Evolutionary conservation across 2,888 invertebrate species (phyloP).

Genomic region (Cosmia trapezina): DNA sequence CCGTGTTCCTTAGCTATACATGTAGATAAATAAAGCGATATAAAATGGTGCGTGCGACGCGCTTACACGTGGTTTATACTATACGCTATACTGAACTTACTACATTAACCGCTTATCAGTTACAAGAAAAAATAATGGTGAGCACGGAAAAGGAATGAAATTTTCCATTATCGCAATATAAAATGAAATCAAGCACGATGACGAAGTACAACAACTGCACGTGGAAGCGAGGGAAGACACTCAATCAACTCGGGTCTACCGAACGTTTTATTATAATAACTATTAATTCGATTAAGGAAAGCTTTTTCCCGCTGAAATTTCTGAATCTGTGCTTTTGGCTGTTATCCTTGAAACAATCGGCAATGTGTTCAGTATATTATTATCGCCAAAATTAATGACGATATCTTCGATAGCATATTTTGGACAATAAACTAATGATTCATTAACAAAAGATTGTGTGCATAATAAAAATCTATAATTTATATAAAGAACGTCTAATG

Average conservation of each 20-base stretch:
- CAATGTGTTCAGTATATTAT: not conserved
- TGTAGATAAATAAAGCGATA: constrained; percentile 63
- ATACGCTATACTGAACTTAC: constrained; percentile 71
- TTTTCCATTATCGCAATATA: constrained; percentile 79
- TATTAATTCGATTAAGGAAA: constrained; percentile 36
- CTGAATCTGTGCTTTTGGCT: constrained; percentile 8
- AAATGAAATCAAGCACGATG: constrained; percentile 78
- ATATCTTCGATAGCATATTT: constrained; percentile 5
- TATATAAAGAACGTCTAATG: not conserved
- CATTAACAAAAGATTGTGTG: not conserved
- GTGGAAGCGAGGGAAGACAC: constrained; percentile 71
- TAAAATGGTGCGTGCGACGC: constrained; percentile 70
- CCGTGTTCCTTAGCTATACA: constrained; percentile 55
- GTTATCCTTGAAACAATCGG: not conserved
- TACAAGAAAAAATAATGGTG: constrained; percentile 79
- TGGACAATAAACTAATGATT: not conserved
- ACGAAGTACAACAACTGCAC: constrained; percentile 71
- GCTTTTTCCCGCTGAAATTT: constrained; percentile 33
- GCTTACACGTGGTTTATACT: constrained; percentile 77
- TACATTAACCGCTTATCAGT: constrained; percentile 79
- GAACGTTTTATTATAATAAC: constrained; percentile 56
- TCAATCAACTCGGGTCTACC: constrained; percentile 66
- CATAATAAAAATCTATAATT: not conserved
- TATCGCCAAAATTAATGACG: not conserved
- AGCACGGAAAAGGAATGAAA: constrained; percentile 84